Base-by-base conservation (phyloP, 1,140 invertebrate genomes). In the Limonius californicus region DNA sequence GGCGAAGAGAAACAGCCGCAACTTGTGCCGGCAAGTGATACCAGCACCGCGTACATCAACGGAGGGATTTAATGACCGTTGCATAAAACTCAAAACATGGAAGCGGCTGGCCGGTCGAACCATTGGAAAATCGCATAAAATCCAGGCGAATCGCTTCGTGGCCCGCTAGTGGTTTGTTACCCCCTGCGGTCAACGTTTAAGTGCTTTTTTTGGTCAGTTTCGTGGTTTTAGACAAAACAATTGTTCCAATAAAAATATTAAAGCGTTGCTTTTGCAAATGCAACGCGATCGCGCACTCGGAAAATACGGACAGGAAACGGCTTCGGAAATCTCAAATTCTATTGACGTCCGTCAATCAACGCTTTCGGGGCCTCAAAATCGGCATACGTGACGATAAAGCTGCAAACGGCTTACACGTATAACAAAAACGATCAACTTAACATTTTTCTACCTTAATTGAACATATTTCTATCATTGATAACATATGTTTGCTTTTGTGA, bases 41-140 rank as follows among this genome's bases (percentile, higher is more conserved):
- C n/a, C 35, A 15, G 27, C 54, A 39, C n/a, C 8, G 35, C 35
- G 35, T 39, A 39, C 35, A 63, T 58, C 55, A 58, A 54, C 20
- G 56, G 57, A 42, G 57, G 47, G 45, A 63, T 63, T 58, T 58
- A 63, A 63, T 63, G 61, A 58, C 45, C 23, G 50, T 54, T 63
- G 61, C 55, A 58, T 63, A 63, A 63, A 58, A 63, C 55, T 54
- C 47, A 54, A 63, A 63, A 63, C 61, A 63, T 54, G 50, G 57
- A 62, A 62, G 35, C 35, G 35, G 35, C 35, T 39, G 35, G 35
- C 35, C 35, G 55, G 16, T 50, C 20, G 19, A 39, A 50, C 54
- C 56, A 62, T 62, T 18, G 54, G 23, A 27, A 45, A 53, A 55
- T 30, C 50, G 43, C 42, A 61, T 61, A 62, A 62, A 62, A 57